Evolutionary conservation across 92 coral and sea anemone genomes (phyloP).

Genomic region (Paramuricea clavata): DNA sequence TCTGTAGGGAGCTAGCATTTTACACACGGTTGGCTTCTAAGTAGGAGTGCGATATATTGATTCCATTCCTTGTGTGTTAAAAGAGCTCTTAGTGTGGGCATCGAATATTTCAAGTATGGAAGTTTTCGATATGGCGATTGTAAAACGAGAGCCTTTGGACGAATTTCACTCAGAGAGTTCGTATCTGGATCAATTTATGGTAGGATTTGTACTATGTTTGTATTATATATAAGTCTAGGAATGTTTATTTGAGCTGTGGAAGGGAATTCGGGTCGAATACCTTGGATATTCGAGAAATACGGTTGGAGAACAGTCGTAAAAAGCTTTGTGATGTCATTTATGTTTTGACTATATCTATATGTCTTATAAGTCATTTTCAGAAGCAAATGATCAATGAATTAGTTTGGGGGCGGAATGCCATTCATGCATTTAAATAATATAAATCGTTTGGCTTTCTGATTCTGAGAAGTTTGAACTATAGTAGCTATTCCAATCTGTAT

Average conservation of each 20-base stretch:
- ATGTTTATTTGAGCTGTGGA: not conserved
- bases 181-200: constrained; percentile 41
- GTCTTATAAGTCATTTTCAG: no score
- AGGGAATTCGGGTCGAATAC: not conserved
- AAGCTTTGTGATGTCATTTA: no score
- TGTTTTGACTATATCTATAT: no score
- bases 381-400: no score
- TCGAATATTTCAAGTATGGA: not conserved
- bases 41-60: not conserved
- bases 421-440: no score
- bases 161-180: constrained; percentile 19
- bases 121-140: constrained; percentile 24
- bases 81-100: not conserved
- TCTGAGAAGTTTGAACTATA: no score
- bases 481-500: no score
- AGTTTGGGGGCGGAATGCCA: not conserved
- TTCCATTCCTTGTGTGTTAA: not conserved
- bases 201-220: not conserved
- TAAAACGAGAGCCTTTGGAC: constrained; percentile 37
- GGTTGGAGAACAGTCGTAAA: no score
- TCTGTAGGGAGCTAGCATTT: not conserved
- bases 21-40: not conserved
- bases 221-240: not conserved
- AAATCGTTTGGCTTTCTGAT: no score
- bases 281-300: not conserved